These are phyloP conservation scores for Eremophila alpestris DNA, from an alignment of 2,797 vertebrate genomes.

Conservation along the genomic window DNA sequence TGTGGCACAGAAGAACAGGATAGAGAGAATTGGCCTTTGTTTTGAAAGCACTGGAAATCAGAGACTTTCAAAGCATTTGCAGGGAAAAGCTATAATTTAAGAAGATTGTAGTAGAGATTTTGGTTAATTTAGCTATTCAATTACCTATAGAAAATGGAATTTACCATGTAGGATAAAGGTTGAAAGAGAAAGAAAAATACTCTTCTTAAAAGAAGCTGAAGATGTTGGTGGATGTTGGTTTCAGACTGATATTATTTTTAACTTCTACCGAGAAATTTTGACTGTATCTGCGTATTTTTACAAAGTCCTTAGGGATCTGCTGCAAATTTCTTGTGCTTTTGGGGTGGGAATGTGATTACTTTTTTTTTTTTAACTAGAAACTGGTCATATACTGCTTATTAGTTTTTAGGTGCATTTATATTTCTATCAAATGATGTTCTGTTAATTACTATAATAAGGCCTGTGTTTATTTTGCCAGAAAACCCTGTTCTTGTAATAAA, in stretches of 20 bases:
- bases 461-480: background rate
- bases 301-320: background rate
- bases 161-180: background rate
- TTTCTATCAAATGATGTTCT: background rate
- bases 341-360: background rate
- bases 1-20: background rate
- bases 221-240: background rate
- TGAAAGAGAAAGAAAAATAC: background rate
- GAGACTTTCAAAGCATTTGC: conserved; percentile 32
- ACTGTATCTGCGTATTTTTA: background rate
- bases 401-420: background rate
- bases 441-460: background rate
- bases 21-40: background rate
- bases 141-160: conserved; percentile 33
- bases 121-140: background rate
- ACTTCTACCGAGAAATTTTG: background rate
- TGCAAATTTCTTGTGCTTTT: background rate
- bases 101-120: conserved; percentile 25
- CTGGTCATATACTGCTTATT: background rate
- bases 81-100: conserved; percentile 29
- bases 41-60: conserved; percentile 27
- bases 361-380: background rate
- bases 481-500: background rate
- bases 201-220: background rate
- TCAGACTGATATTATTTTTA: conserved; percentile 25